Base-by-base conservation (phyloP, 2,113 vertebrate genomes). In the Synodontis membranacea region DNA sequence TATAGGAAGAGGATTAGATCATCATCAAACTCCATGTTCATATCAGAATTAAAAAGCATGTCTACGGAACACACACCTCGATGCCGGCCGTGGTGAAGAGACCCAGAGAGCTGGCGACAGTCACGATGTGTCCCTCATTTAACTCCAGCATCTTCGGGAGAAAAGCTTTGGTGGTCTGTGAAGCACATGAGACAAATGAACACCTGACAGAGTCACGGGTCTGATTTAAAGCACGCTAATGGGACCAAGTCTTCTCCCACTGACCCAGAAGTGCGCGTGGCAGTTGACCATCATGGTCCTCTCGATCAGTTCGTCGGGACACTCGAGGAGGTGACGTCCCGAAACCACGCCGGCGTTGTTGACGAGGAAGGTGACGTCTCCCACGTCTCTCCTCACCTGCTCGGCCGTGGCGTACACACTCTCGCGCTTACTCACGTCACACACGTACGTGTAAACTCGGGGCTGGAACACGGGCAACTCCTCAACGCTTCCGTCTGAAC, bases 271-370 rank as follows among this genome's bases (percentile, higher is more conserved):
- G 89, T 97, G 97, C 8, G 97, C 96, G 0, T 97, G 97, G 91
- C 97, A 97, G 93, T 97, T 97, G 87, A 97, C 97, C 97, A 96
- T 96, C 96, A 97, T 96, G 87, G 97, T 97, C 91, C 96, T 95
- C 91, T 97, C 96, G 86, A 97, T 97, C 66, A 97, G 95, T 91
- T 97, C 96, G 80, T 97, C 97, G 0, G 97, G 97, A 91, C 97
- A 97, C 87, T 97, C 97, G 82, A 97, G 94, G 44, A 97, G 96
- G 91, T 97, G 96, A 89, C 95, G 96, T 42, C 97, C 96, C 0
- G 97, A 97, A 66, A 97, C 96, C 82, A 97, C 96, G 0, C 96
- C 96, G 0, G 97, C 97, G 23, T 96, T 97, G 90, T 97, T 97
- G 89, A 97, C 94, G 87, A 97, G 94, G 87, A 97, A 93, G 0